phyloP scores from a whole-genome alignment of 2,113 vertebrate species.

The Otus sunia region DNA sequence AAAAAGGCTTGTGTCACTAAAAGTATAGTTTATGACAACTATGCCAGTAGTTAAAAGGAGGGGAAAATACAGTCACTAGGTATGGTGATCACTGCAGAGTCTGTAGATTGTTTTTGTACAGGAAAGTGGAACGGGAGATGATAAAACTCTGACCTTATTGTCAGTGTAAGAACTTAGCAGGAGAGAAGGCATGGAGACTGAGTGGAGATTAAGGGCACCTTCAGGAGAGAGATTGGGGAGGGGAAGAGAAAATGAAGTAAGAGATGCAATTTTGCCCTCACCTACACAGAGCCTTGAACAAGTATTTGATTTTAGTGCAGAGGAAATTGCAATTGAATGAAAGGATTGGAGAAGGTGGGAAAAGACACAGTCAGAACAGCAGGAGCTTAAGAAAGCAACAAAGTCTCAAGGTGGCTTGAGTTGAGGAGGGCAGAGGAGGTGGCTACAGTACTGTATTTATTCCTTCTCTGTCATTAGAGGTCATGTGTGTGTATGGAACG shows the following conservation, averaged over 20 bases:
- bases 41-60: background rate
- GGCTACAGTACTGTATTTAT: background rate
- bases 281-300: background rate
- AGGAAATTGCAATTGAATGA: background rate
- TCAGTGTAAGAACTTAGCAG: background rate
- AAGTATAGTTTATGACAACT: background rate
- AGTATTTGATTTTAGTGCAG: background rate
- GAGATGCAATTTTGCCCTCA: background rate
- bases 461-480: background rate
- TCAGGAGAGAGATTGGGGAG: background rate
- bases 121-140: background rate
- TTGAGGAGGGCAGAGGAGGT: background rate
- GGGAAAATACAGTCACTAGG: background rate
- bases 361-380: background rate
- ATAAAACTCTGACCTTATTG: background rate
- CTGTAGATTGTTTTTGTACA: background rate
- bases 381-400: background rate
- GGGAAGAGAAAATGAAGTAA: background rate
- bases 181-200: background rate
- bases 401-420: background rate
- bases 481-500: background rate
- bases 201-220: background rate
- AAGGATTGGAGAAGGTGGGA: background rate
- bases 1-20: background rate
- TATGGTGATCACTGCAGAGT: background rate